Percentiles rank a stretch among this genome's conserved stretches.
Evolutionary conservation across 2,113 vertebrate genomes (phyloP).

Genomic region (human (Homo sapiens)): GRCh38 chr2:124621001-124621500

Average conservation of each 20-base stretch:
- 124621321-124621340: slow-evolving; percentile 2
- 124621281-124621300: neutral
- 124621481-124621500: slow-evolving; percentile 50
- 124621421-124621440: neutral
- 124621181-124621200: neutral
- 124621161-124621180: neutral
- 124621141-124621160: slow-evolving; percentile 3
- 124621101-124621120: neutral
- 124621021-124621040: neutral
- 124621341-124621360: neutral
- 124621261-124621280: slow-evolving; percentile 41
- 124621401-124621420: neutral
- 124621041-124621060: neutral
- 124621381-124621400: slow-evolving; percentile 48
- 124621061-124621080: neutral
- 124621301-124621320: neutral
- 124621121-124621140: slow-evolving; percentile 22
- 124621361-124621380: slow-evolving; percentile 39
- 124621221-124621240: slow-evolving; percentile 58
- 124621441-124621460: slow-evolving; percentile 30
- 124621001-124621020: neutral
- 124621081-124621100: slow-evolving; percentile 32
- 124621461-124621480: neutral
- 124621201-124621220: neutral
- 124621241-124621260: neutral